A percentile compares a stretch with the other conserved stretches of the same genome.
phyloP scores from a whole-genome alignment of 2,113 vertebrate genomes.

The Egretta garzetta region DNA sequence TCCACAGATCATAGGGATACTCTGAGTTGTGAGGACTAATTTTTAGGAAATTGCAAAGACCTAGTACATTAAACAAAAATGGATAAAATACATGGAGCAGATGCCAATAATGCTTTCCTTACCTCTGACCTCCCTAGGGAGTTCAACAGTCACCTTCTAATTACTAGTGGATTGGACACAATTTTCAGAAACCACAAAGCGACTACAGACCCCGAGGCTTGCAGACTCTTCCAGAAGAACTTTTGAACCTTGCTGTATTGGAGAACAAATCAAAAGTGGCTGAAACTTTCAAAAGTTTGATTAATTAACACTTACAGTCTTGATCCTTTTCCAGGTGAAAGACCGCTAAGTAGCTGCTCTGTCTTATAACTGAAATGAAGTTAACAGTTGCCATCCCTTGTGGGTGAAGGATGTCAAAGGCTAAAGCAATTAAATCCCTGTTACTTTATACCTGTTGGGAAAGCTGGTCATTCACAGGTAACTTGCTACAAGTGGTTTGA shows the following conservation, averaged over 20 bases:
- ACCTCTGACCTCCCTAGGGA: not conserved
- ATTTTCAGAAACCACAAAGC: not conserved
- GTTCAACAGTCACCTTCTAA: not conserved
- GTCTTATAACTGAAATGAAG: not conserved
- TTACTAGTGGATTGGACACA: not conserved
- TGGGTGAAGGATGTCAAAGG: not conserved
- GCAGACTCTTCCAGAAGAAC: not conserved
- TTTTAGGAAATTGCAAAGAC: not conserved
- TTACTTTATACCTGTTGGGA: not conserved
- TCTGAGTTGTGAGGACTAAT: not conserved
- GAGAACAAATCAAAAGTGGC: not conserved
- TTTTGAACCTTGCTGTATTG: not conserved
- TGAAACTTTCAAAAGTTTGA: not conserved
- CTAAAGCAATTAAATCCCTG: not conserved
- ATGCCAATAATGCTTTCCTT: not conserved
- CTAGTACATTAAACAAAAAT: not conserved
- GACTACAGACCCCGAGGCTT: accelerated
- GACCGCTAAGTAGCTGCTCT: not conserved
- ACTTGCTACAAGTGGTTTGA: not conserved
- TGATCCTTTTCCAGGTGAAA: constrained; percentile 4
- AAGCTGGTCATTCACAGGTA: not conserved
- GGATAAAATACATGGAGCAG: not conserved
- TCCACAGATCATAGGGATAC: not conserved
- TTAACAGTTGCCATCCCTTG: not conserved
- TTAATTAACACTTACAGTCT: not conserved